A percentile compares a stretch with the other conserved stretches of the same genome.
phyloP scores from a whole-genome alignment of 2,888 invertebrate species.

The Mechanitis messenoides region DNA sequence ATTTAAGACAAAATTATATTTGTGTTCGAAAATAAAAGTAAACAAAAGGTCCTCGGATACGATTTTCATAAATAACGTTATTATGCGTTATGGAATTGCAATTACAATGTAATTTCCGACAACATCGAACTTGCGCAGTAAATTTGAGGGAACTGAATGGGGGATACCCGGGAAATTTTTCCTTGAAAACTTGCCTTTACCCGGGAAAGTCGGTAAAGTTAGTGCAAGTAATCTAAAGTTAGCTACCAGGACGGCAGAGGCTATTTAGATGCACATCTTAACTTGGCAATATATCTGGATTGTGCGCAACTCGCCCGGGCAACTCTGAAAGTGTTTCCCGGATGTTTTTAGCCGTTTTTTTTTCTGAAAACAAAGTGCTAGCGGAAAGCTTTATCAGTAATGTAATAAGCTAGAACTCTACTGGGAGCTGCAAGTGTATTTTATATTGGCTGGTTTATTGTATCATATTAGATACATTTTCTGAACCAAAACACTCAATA shows the following conservation, averaged over 20 bases:
- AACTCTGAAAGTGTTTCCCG: slow-evolving; percentile 52
- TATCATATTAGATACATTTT: too few relatives aligned
- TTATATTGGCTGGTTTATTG: background rate
- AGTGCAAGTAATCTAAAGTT: slow-evolving; percentile 76
- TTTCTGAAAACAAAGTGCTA: slow-evolving; percentile 44
- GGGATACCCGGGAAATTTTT: slow-evolving; percentile 42
- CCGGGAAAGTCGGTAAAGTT: slow-evolving; percentile 61
- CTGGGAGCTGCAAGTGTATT: slow-evolving; percentile 16
- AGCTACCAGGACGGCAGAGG: slow-evolving; percentile 70
- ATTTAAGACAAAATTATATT: slow-evolving; percentile 4
- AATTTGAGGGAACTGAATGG: slow-evolving; percentile 65
- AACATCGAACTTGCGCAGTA: slow-evolving; percentile 60
- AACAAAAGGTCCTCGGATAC: background rate
- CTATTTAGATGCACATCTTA: slow-evolving; percentile 77
- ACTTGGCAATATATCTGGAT: slow-evolving; percentile 75
- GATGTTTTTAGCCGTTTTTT: slow-evolving; percentile 35
- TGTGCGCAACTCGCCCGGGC: slow-evolving; percentile 42
- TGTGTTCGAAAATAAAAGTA: slow-evolving; percentile 4
- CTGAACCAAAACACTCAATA: too few relatives aligned
- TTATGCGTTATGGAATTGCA: slow-evolving; percentile 29
- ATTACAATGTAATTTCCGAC: slow-evolving; percentile 43
- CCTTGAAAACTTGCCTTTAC: slow-evolving; percentile 50
- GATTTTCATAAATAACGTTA: slow-evolving; percentile 4
- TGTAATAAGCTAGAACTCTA: slow-evolving; percentile 41
- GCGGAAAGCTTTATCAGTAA: slow-evolving; percentile 43